Evolutionary conservation across 2,113 vertebrate genomes (phyloP).

Genomic region (Zapornia atra): DNA sequence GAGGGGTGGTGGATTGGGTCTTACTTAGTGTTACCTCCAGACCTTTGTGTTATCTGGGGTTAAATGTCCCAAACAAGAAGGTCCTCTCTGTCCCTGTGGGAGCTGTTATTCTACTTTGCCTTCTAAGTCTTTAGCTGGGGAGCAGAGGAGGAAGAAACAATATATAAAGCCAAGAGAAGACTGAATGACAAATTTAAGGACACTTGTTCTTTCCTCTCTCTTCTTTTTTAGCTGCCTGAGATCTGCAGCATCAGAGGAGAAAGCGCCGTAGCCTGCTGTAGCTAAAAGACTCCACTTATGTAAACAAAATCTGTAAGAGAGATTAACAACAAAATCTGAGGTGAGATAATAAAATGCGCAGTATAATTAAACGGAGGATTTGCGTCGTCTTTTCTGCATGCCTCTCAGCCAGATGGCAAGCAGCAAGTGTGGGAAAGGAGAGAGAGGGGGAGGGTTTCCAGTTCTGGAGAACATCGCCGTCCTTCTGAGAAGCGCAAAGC

Average conservation of each 20-base stretch:
- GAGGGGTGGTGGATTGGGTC: background rate
- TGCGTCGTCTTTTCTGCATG: background rate
- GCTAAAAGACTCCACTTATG: constrained; percentile 37
- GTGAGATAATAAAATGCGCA: constrained; percentile 48
- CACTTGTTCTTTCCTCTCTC: constrained; percentile 29
- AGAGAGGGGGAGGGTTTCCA: background rate
- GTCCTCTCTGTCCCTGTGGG: background rate
- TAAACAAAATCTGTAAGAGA: constrained; percentile 6
- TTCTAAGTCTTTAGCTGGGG: background rate
- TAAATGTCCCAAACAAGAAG: background rate
- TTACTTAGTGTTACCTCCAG: background rate
- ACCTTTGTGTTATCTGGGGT: background rate
- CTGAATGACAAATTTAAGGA: constrained; percentile 24
- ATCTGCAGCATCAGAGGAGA: constrained; percentile 24
- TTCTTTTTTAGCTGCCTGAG: constrained; percentile 45
- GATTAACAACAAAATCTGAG: constrained; percentile 24
- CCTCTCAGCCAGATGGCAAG: constrained; percentile 18
- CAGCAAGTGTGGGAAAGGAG: background rate
- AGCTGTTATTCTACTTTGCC: background rate
- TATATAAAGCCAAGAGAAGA: background rate
- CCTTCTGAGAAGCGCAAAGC: background rate
- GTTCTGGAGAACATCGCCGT: background rate
- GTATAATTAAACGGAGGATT: constrained; percentile 32
- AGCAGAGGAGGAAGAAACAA: constrained; percentile 2
- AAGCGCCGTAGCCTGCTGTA: background rate